These are phyloP conservation scores for Poicephalus gulielmi DNA, from an alignment of 2,113 vertebrate genomes.

Conservation along the genomic window DNA sequence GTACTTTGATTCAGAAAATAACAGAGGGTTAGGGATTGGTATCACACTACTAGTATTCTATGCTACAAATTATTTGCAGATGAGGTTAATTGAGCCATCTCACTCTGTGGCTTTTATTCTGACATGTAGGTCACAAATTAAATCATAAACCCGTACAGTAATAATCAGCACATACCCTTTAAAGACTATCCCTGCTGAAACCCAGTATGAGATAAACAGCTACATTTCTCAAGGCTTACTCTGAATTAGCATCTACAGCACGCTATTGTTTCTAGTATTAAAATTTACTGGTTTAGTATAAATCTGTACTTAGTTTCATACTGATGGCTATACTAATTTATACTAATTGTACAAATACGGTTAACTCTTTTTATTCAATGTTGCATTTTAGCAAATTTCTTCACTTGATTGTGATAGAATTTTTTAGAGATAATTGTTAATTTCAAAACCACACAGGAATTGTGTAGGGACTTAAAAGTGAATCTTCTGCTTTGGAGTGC, in stretches of 20 bases:
- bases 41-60: background rate
- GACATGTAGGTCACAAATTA: slow-evolving; percentile 10
- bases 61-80: slow-evolving; percentile 40
- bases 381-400: background rate
- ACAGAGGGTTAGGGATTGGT: slow-evolving; percentile 2
- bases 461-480: background rate
- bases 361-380: background rate
- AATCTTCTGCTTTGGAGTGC: background rate
- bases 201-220: background rate
- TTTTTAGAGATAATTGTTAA: background rate
- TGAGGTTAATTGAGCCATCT: slow-evolving; percentile 42
- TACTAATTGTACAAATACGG: background rate
- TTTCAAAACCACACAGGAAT: background rate
- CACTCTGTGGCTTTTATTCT: slow-evolving; percentile 14
- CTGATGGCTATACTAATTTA: background rate
- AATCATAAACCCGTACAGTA: background rate
- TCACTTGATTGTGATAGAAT: background rate
- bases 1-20: slow-evolving; percentile 30
- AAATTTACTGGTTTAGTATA: background rate
- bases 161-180: slow-evolving; percentile 1
- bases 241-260: background rate
- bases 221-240: background rate
- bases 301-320: background rate
- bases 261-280: background rate
- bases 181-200: background rate